Evolutionary conservation across 2,888 invertebrate species (phyloP).

Genomic region (Caenorhabditis drosophilae): DNA sequence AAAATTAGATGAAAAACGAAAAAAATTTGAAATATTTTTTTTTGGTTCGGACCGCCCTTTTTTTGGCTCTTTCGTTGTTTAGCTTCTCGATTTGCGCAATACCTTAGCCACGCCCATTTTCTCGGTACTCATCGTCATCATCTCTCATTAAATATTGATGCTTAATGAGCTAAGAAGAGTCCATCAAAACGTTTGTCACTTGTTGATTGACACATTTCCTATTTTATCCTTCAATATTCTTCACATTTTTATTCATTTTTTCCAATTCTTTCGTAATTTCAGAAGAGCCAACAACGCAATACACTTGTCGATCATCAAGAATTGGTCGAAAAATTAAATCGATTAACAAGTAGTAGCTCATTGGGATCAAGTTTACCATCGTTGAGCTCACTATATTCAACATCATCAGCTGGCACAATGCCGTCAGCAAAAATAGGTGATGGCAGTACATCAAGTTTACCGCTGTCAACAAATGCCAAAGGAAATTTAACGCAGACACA

Average conservation of each 20-base stretch:
- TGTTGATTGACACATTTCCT: slow-evolving; percentile 11
- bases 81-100: too few species aligned
- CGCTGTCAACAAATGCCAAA: slow-evolving; percentile 14
- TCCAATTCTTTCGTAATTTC: slow-evolving; percentile 4
- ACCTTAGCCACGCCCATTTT: neutral
- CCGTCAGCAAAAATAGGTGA: slow-evolving; percentile 56
- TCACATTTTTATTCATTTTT: slow-evolving; percentile 6
- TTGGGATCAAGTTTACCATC: slow-evolving; percentile 48
- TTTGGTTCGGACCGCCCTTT: too few species aligned
- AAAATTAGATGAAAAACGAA: too few species aligned
- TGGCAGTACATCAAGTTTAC: slow-evolving; percentile 39
- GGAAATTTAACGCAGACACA: too few species aligned
- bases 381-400: slow-evolving; percentile 49
- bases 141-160: too few species aligned
- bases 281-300: slow-evolving; percentile 34
- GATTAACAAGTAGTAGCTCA: slow-evolving; percentile 45
- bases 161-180: too few species aligned
- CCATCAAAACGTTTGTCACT: slow-evolving; percentile 7
- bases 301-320: slow-evolving; percentile 42
- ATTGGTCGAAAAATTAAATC: slow-evolving; percentile 45
- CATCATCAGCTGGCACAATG: slow-evolving; percentile 48
- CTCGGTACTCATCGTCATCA: slow-evolving; percentile 7
- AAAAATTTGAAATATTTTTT: too few species aligned
- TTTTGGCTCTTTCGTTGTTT: too few species aligned
- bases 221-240: neutral